Evolutionary conservation across 2,888 invertebrate genomes (phyloP).

Genomic region (Erebia ligea): DNA sequence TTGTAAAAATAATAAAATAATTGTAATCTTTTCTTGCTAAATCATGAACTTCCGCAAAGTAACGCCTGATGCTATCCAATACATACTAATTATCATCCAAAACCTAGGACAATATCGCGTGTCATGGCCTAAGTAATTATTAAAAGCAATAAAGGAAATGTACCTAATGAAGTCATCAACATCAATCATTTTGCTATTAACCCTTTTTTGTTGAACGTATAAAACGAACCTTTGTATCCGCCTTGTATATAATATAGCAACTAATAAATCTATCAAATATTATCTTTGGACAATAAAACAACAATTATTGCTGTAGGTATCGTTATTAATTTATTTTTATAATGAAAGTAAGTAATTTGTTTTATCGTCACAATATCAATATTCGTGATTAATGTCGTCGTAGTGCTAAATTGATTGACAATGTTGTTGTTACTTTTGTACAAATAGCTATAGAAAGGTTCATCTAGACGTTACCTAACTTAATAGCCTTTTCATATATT

Average conservation of each 20-base stretch:
- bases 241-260: neutral
- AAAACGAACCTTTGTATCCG: slow-evolving; percentile 4
- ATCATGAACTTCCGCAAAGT: too few relatives aligned
- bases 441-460: neutral
- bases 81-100: neutral
- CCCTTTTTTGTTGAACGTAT: slow-evolving; percentile 28
- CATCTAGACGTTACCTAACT: neutral
- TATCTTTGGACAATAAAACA: slow-evolving; percentile 15
- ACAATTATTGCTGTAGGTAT: slow-evolving; percentile 3
- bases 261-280: slow-evolving; percentile 16
- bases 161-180: slow-evolving; percentile 28
- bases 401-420: neutral
- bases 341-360: slow-evolving; percentile 7
- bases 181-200: slow-evolving; percentile 33
- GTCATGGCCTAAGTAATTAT: slow-evolving; percentile 13
- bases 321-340: slow-evolving; percentile 11
- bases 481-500: too few relatives aligned
- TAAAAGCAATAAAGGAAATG: slow-evolving; percentile 25
- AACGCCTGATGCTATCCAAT: too few relatives aligned
- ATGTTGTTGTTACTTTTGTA: neutral
- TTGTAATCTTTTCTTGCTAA: too few relatives aligned
- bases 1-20: too few relatives aligned
- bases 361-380: neutral
- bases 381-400: neutral
- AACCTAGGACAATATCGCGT: slow-evolving; percentile 13